Evolutionary conservation across 1,140 invertebrate species (phyloP).

Genomic region (Nephila pilipes): DNA sequence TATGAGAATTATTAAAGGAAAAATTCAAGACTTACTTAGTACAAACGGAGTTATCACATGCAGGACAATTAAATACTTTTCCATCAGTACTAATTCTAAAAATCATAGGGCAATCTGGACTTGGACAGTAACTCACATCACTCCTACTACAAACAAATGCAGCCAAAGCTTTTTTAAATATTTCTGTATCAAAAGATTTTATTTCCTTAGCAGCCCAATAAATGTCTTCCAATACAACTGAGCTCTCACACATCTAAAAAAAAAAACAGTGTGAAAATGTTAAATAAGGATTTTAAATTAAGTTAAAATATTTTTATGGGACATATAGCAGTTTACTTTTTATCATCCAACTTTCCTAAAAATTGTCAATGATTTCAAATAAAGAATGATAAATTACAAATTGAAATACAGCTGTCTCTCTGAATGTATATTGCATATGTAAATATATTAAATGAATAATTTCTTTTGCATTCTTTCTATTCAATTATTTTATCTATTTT

Average conservation of each 20-base stretch:
- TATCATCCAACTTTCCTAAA: no score
- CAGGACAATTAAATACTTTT: constrained; percentile 42
- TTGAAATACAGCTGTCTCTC: no score
- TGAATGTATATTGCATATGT: no score
- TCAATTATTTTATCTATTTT: no score
- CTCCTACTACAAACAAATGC: constrained; percentile 34
- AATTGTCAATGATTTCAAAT: no score
- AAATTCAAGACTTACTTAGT: constrained; percentile 54
- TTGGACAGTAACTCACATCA: constrained; percentile 69
- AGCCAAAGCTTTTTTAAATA: constrained; percentile 50
- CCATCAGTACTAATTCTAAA: constrained; percentile 42
- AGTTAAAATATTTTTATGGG: no score
- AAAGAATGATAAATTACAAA: no score
- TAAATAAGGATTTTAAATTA: no score
- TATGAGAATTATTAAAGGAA: background rate
- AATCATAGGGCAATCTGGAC: constrained; percentile 73
- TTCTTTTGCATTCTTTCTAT: no score
- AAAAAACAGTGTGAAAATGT: background rate
- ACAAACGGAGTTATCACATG: constrained; percentile 61
- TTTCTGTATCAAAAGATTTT: constrained; percentile 19
- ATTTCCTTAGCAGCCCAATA: constrained; percentile 45
- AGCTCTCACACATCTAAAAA: background rate
- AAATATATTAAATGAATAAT: no score
- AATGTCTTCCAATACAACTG: constrained; percentile 55
- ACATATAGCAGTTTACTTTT: no score